A percentile compares a stretch with the other conserved stretches of the same genome.
Conservation (phyloP, 2,888 invertebrate genomes). For the Pseudococcus longispinus region DNA sequence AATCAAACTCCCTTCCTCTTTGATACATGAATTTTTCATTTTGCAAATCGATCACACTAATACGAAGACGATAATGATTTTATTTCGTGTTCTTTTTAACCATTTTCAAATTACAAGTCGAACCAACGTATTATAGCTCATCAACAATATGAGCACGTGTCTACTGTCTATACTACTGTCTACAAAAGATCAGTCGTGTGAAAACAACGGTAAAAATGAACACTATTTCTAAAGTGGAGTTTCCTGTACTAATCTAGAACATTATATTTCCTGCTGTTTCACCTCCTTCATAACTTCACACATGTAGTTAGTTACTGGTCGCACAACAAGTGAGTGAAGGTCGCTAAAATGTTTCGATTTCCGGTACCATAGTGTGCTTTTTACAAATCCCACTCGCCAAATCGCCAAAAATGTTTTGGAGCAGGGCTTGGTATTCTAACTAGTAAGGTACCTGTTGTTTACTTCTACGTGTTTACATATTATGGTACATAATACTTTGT, state of each 20-base stretch:
- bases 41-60: not conserved
- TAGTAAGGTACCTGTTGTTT: not conserved
- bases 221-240: slow-evolving; percentile 40
- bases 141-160: slow-evolving; percentile 19
- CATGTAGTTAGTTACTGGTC: not conserved
- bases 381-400: not conserved
- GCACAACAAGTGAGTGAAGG: slow-evolving; percentile 15
- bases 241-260: slow-evolving; percentile 39
- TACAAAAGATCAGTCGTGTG: slow-evolving; percentile 7
- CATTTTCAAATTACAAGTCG: not conserved
- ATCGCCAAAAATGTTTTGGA: not conserved
- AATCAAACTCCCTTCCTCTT: not conserved
- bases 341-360: slow-evolving; percentile 29
- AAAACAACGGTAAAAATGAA: slow-evolving; percentile 44
- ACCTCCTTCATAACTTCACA: slow-evolving; percentile 14
- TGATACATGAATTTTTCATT: not conserved
- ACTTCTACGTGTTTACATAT: not conserved
- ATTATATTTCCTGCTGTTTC: slow-evolving; percentile 39
- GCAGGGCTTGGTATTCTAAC: not conserved
- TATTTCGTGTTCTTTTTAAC: not conserved
- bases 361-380: not conserved
- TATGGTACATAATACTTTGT: not conserved
- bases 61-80: not conserved
- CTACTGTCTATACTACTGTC: too few relatives aligned
- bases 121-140: not conserved